phyloP scores from a whole-genome alignment of 2,113 vertebrate species.

The Nematolebias whitei region DNA sequence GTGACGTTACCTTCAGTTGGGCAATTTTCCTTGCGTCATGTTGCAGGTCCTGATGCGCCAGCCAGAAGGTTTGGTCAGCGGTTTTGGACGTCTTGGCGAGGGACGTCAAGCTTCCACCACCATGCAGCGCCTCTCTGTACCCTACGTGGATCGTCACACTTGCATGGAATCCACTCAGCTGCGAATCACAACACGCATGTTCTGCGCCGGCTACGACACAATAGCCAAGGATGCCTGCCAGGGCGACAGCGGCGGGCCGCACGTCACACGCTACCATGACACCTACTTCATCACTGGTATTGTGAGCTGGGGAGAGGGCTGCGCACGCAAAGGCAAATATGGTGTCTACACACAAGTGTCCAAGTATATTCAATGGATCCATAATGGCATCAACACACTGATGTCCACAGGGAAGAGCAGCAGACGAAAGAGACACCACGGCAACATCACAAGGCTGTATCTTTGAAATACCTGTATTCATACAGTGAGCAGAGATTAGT shows the following conservation, averaged over 20 bases:
- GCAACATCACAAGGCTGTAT: slow-evolving; percentile 20
- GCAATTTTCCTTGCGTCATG: background rate
- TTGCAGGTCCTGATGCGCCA: slow-evolving; percentile 86
- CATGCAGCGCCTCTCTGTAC: slow-evolving; percentile 85
- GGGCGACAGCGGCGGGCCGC: slow-evolving; percentile 94
- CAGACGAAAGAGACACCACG: slow-evolving; percentile 34
- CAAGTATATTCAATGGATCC: slow-evolving; percentile 86
- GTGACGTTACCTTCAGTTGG: background rate
- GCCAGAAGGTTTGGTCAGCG: slow-evolving; percentile 81
- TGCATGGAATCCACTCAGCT: slow-evolving; percentile 87
- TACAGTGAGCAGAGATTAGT: background rate
- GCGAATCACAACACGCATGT: slow-evolving; percentile 86
- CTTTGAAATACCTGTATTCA: slow-evolving; percentile 27
- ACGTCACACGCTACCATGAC: slow-evolving; percentile 84
- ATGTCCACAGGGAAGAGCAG: background rate
- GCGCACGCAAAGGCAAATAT: slow-evolving; percentile 87
- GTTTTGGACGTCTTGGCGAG: slow-evolving; percentile 85
- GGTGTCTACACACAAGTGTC: slow-evolving; percentile 92
- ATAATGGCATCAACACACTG: slow-evolving; percentile 45
- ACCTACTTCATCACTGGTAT: slow-evolving; percentile 91
- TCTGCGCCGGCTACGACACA: slow-evolving; percentile 90
- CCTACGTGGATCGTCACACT: slow-evolving; percentile 82
- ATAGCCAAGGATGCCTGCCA: slow-evolving; percentile 88
- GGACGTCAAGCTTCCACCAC: slow-evolving; percentile 63
- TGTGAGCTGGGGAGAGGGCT: slow-evolving; percentile 97